A percentile compares a stretch with the other conserved stretches of the same genome.
phyloP scores from a whole-genome alignment of 2,888 invertebrate genomes.

The Drosophila putrida region DNA sequence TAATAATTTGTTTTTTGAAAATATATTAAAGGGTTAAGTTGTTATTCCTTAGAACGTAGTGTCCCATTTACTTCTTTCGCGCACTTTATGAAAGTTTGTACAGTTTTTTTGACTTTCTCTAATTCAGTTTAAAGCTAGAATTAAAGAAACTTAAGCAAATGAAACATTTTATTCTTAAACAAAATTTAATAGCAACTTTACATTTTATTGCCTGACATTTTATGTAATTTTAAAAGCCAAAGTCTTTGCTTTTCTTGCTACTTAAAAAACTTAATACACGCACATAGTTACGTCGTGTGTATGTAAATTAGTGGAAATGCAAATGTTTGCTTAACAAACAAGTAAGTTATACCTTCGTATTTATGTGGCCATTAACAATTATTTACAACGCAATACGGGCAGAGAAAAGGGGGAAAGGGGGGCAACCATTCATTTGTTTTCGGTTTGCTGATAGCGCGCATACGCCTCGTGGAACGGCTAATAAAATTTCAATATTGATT shows the following conservation, averaged over 20 bases:
- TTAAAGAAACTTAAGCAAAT: background rate
- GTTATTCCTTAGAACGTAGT: too few relatives aligned
- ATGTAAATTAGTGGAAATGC: slow-evolving; percentile 57
- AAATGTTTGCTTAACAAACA: slow-evolving; percentile 60
- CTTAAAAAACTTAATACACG: slow-evolving; percentile 10
- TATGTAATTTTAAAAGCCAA: background rate
- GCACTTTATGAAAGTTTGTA: too few relatives aligned
- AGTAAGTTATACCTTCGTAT: slow-evolving; percentile 42
- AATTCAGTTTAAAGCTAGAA: too few relatives aligned
- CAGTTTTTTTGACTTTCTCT: too few relatives aligned
- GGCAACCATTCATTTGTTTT: slow-evolving; percentile 30
- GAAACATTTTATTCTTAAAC: background rate
- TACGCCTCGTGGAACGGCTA: slow-evolving; percentile 57
- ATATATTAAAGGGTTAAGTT: too few relatives aligned
- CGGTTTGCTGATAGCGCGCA: slow-evolving; percentile 45
- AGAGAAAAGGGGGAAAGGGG: background rate
- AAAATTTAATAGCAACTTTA: background rate
- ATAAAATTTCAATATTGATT: slow-evolving; percentile 65
- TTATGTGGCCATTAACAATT: slow-evolving; percentile 72
- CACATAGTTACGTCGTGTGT: slow-evolving; percentile 19
- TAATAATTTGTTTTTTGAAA: too few relatives aligned
- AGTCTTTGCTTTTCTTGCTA: background rate
- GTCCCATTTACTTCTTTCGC: too few relatives aligned
- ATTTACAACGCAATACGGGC: slow-evolving; percentile 39
- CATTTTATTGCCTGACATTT: slow-evolving; percentile 6